phyloP scores from a whole-genome alignment of 2,888 invertebrate genomes.

The Sinopyrophorus schimmeli region DNA sequence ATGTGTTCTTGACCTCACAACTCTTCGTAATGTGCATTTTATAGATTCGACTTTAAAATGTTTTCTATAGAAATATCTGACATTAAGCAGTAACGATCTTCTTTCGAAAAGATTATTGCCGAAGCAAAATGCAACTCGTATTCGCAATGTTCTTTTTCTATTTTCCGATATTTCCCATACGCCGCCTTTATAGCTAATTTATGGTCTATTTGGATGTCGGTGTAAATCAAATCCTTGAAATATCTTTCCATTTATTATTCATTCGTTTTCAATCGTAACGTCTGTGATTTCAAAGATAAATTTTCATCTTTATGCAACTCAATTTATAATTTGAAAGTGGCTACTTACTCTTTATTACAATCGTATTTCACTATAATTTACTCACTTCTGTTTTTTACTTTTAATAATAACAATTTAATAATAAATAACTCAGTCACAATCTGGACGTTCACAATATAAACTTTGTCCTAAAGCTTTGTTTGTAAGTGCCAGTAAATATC shows the following conservation, averaged over 20 bases:
- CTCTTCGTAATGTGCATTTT: slow-evolving; percentile 24
- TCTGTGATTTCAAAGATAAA: slow-evolving; percentile 20
- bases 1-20: slow-evolving; percentile 25
- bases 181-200: slow-evolving; percentile 31
- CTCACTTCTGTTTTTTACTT: too few species aligned
- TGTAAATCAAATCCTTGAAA: slow-evolving; percentile 36
- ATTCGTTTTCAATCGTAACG: slow-evolving; percentile 13
- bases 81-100: slow-evolving; percentile 30
- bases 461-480: too few species aligned
- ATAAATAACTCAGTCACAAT: too few species aligned
- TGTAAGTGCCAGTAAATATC: too few species aligned
- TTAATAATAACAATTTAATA: too few species aligned
- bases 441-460: too few species aligned
- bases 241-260: slow-evolving; percentile 21
- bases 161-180: slow-evolving; percentile 23
- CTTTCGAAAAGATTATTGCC: slow-evolving; percentile 24
- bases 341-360: too few species aligned
- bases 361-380: too few species aligned
- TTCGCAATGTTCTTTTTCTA: slow-evolving; percentile 20
- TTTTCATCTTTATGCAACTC: slow-evolving; percentile 17
- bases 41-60: slow-evolving; percentile 29
- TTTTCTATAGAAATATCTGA: slow-evolving; percentile 17
- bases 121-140: slow-evolving; percentile 23
- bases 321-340: too few species aligned
- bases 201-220: slow-evolving; percentile 31